These are phyloP conservation scores for Phaedon cochleariae DNA, from an alignment of 2,888 invertebrate genomes.

Conservation along the genomic window DNA sequence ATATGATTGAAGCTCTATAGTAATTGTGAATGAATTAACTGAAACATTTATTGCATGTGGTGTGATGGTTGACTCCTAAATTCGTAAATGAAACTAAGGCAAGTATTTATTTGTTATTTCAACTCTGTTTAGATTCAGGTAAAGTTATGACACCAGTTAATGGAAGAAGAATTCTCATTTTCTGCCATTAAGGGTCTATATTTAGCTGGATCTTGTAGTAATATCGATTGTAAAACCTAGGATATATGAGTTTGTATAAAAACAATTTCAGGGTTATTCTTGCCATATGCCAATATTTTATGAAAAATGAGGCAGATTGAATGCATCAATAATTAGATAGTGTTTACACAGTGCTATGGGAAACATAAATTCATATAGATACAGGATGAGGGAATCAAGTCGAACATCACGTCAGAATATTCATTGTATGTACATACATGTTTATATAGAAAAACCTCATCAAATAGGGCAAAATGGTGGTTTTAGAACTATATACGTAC, in stretches of 20 bases:
- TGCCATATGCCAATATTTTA: constrained; percentile 8
- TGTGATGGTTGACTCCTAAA: constrained; percentile 35
- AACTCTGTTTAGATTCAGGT: constrained; percentile 32
- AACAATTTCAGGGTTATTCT: constrained; percentile 2
- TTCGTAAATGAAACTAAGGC: constrained; percentile 29
- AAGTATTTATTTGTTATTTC: constrained; percentile 36
- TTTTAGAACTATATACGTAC: too few species aligned
- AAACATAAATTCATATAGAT: background rate
- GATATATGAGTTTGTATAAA: constrained; percentile 9
- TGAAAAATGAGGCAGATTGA: constrained; percentile 1
- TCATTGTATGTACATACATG: too few species aligned
- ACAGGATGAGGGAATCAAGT: too few species aligned
- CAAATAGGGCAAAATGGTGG: too few species aligned
- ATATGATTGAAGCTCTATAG: constrained; percentile 29
- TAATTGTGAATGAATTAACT: constrained; percentile 34
- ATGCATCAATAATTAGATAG: background rate
- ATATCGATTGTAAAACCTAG: constrained; percentile 1
- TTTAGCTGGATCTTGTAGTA: constrained; percentile 25
- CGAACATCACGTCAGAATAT: too few species aligned
- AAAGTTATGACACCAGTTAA: constrained; percentile 38
- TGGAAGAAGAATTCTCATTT: constrained; percentile 29
- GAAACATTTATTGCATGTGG: constrained; percentile 35
- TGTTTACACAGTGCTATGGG: background rate
- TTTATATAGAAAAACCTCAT: too few species aligned
- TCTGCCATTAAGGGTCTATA: constrained; percentile 25